Evolutionary conservation across 2,113 vertebrate genomes (phyloP).

Genomic region (Catagonus wagneri): DNA sequence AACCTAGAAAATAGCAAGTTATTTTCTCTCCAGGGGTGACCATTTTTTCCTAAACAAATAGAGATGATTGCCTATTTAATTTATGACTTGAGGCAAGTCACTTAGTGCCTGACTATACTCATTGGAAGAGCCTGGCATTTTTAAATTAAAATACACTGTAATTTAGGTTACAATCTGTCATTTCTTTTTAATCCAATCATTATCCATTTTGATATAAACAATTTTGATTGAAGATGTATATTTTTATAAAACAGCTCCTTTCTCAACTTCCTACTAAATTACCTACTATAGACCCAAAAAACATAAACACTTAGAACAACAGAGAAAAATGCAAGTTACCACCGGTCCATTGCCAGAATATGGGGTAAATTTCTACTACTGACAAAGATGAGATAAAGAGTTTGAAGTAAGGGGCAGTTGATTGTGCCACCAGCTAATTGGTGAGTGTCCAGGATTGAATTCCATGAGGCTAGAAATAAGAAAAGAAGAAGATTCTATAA

Average conservation of each 20-base stretch:
- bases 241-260: conserved; percentile 10
- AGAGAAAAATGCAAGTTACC: conserved; percentile 41
- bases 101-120: conserved; percentile 61
- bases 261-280: conserved; percentile 60
- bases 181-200: conserved; percentile 68
- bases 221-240: conserved; percentile 58
- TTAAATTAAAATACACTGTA: conserved; percentile 55
- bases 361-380: conserved; percentile 1
- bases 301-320: conserved; percentile 29
- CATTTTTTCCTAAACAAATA: conserved; percentile 74
- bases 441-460: background rate
- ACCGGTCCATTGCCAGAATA: conserved; percentile 11
- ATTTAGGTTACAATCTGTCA: conserved; percentile 54
- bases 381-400: background rate
- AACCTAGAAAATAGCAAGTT: conserved; percentile 64
- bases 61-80: conserved; percentile 61
- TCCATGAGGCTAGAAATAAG: background rate
- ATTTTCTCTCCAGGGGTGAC: conserved; percentile 35
- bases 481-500: background rate
- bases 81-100: conserved; percentile 54
- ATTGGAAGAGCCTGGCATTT: conserved; percentile 58
- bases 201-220: conserved; percentile 57
- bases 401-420: background rate
- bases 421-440: background rate
- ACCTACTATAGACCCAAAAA: conserved; percentile 40